Evolutionary conservation across 2,888 invertebrate species (phyloP), one percentile per base, ranked within the genome.

Genomic region (Leucania comma): DNA sequence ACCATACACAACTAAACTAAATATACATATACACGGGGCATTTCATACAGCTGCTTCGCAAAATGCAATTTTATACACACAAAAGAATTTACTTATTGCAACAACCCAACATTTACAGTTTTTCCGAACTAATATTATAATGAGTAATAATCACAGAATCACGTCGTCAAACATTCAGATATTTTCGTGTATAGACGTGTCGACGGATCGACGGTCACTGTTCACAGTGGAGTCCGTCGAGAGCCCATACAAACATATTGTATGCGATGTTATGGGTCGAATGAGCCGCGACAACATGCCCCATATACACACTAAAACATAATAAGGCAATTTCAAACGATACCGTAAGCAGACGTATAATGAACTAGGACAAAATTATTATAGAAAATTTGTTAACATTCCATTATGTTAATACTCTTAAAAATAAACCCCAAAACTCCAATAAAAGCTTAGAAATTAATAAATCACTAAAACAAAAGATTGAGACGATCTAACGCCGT

Each of bases 61-160:
- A 91, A 91, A 90, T 92, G 89, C 90, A 90, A 91, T 90, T 93
- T 91, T 90, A 89, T 88, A 90, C 88, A 89, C 87, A 89, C 87
- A 84, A 89, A 85, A 93, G 92, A 91, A 93, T 83, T 89, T 87
- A 87, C 92, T 94, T 95, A 95, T 95, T 95, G 95, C 95, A 95
- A 94, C 95, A 89, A 93, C 96, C 95, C 95, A 94, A 95, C 93
- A 93, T 93, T 87, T 92, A 93, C 92, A 92, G 87, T 90, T 90
- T 89, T 90, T 88, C 17, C 88, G 80, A 87, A 89, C 86, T 88
- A 88, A 88, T 85, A 90, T 80, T 68, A 89, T 87, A 84, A 88
- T 86, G 88, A 87, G 87, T 88, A 89, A 89, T 88, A 83, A 92
- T 91, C 92, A 91, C 92, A 91, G 92, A 88, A 87, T 81, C 88